Conservation (phyloP, 53 echinoderm and acorn worm species). For the Hippasteria phrygiana region DNA sequence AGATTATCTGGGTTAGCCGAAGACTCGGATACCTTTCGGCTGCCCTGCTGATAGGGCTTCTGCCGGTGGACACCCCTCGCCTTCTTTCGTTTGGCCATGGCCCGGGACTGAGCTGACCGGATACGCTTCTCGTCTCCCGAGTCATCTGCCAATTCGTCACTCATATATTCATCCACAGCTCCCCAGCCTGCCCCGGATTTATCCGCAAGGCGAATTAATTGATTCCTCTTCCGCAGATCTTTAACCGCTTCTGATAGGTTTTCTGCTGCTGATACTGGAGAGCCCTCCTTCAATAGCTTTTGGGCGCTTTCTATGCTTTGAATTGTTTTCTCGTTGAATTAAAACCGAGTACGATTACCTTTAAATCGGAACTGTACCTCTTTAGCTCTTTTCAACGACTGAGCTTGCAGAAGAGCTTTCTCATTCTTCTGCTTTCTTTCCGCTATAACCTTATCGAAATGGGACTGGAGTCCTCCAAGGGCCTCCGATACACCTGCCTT, state of each 20-base stretch:
- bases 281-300: slow-evolving; percentile 16
- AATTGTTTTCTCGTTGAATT: slow-evolving; percentile 37
- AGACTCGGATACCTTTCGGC: neutral
- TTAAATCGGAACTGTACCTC: slow-evolving; percentile 28
- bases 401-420: slow-evolving; percentile 24
- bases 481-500: slow-evolving; percentile 46
- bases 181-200: no score
- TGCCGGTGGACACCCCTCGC: neutral
- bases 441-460: slow-evolving; percentile 41
- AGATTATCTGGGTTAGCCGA: slow-evolving; percentile 36
- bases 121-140: slow-evolving; percentile 47
- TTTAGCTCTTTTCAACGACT: slow-evolving; percentile 29
- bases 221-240: slow-evolving; percentile 43
- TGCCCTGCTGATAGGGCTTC: slow-evolving; percentile 11
- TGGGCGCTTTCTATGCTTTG: slow-evolving; percentile 13
- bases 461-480: slow-evolving; percentile 8
- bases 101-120: slow-evolving; percentile 36
- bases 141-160: slow-evolving; percentile 39
- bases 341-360: slow-evolving; percentile 43
- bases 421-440: slow-evolving; percentile 34
- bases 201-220: no score
- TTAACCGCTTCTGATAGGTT: neutral
- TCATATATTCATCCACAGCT: slow-evolving; percentile 23
- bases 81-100: slow-evolving; percentile 29
- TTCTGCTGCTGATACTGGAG: neutral